These are phyloP conservation scores for Datnioides undecimradiatus DNA, from an alignment of 2,113 vertebrate species.

Conservation along the genomic window DNA sequence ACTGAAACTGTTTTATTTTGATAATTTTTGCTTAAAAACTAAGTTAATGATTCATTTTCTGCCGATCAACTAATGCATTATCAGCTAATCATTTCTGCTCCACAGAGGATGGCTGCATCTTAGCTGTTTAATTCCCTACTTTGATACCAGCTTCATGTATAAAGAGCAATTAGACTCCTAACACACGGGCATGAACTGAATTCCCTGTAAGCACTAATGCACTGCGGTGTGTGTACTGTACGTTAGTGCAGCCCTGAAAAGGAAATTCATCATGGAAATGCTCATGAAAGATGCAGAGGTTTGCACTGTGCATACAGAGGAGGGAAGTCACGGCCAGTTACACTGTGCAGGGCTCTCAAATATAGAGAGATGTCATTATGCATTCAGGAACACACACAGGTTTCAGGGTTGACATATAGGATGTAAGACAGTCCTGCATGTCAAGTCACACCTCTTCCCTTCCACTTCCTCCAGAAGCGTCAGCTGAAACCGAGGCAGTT, in stretches of 20 bases:
- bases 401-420: background rate
- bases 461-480: slow-evolving; percentile 22
- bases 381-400: slow-evolving; percentile 27
- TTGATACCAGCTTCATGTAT: background rate
- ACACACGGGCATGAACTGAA: too few species aligned
- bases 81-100: background rate
- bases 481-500: slow-evolving; percentile 7
- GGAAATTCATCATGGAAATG: background rate
- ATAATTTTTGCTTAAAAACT: background rate
- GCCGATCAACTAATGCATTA: background rate
- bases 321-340: slow-evolving; percentile 29
- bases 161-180: background rate
- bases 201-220: slow-evolving; percentile 5
- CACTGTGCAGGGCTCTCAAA: slow-evolving; percentile 14
- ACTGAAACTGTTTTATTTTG: too few species aligned
- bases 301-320: slow-evolving; percentile 22
- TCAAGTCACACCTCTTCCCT: slow-evolving; percentile 17
- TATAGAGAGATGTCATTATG: slow-evolving; percentile 5
- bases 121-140: background rate
- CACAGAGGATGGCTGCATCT: background rate
- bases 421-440: slow-evolving; percentile 26
- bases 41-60: background rate
- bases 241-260: slow-evolving; percentile 6
- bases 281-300: slow-evolving; percentile 62
- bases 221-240: background rate